Evolutionary conservation across 2,797 vertebrate species (phyloP).

Genomic region (Echeneis naucrates): DNA sequence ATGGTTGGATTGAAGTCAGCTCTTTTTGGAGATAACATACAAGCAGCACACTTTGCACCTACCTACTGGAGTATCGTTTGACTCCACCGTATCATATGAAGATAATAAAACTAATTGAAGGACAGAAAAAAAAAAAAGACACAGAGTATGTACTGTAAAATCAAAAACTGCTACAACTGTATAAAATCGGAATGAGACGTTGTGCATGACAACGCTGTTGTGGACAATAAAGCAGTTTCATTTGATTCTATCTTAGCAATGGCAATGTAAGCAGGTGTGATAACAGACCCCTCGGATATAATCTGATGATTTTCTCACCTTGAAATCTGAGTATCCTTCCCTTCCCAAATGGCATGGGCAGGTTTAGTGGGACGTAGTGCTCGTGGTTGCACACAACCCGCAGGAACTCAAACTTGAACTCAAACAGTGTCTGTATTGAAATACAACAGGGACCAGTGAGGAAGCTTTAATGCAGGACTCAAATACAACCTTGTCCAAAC

Average conservation of each 20-base stretch:
- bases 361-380: conserved; percentile 96
- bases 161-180: conserved; percentile 1
- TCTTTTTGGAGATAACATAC: conserved; percentile 47
- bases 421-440: conserved; percentile 91
- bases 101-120: conserved; percentile 85
- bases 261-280: not conserved
- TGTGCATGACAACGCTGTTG: not conserved
- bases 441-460: conserved; percentile 28
- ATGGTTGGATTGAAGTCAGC: conserved; percentile 29
- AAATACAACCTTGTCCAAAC: not conserved
- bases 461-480: not conserved
- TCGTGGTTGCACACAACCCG: conserved; percentile 97
- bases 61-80: conserved; percentile 84
- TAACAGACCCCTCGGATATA: not conserved
- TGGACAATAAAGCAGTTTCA: not conserved
- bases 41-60: conserved; percentile 79
- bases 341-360: conserved; percentile 98
- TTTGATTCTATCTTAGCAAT: conserved; percentile 1
- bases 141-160: conserved; percentile 57
- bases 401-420: conserved; percentile 99
- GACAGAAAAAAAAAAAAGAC: conserved; percentile 48
- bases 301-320: conserved; percentile 81
- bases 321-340: conserved; percentile 96
- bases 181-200: not conserved
- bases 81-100: conserved; percentile 80